Base-by-base conservation (phyloP, 37 sponge, comb jelly and placozoan genomes). In the Hexactinellida sp. region DNA sequence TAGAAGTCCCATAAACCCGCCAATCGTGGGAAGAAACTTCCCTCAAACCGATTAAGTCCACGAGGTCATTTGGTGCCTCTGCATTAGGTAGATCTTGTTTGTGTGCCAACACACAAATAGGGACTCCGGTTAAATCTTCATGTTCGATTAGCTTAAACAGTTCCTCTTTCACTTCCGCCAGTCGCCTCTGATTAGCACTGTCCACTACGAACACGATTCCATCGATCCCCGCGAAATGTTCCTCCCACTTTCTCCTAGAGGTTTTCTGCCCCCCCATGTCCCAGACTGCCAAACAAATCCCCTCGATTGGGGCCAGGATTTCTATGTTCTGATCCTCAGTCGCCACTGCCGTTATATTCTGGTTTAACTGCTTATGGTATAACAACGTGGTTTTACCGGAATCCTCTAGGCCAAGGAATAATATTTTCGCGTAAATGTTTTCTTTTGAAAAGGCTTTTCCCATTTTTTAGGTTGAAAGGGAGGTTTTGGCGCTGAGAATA, bases 361-460 rank as follows among this genome's bases (percentile, higher is more conserved):
- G 1, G 34, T 63, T n/a, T 1, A 25, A 32, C 34, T 32, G 3
- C 30, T n/a, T 63, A n/a, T 63, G 25, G 76, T 63, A 63, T 7
- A 63, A 23, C 13, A 63, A n/a, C 25, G 76, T 25, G 13, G 76
- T 63, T 63, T 63, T 63, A n/a, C 76, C 76, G 5, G 76, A 63
- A n/a, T 63, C 30, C 5, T 63, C 76, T 1, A 63, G 76, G 21
- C 76, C 76, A 21, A 63, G 76, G 30, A 63, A 63, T 21, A 63
- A 23, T 63, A 63, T 63, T 63, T 63, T 63, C 3, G 76, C 76
- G 76, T 63, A 63, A 7, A 63, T 28, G 34, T 63, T n/a, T 28
- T 63, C 76, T 63, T 63, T 63, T 63, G 76, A 63, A 63, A 63
- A 63, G 21, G 76, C 34, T n/a, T 63, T 63, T 63, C 76, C 76